Conservation (phyloP, 2,797 vertebrate genomes). For the Pterois miles region DNA sequence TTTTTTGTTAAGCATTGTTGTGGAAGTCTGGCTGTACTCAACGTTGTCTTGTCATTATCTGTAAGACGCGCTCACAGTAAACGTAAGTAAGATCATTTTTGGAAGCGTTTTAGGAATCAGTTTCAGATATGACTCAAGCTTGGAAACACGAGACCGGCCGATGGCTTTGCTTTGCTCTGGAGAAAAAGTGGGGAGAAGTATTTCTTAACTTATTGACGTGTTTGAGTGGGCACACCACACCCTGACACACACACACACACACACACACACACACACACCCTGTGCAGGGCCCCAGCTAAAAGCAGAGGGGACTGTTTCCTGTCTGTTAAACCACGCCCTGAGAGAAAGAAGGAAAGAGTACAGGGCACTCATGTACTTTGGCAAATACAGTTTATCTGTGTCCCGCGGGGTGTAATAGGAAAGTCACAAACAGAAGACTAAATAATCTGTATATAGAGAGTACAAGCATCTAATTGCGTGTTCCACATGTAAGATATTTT, state of each 20-base stretch:
- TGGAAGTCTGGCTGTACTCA: not conserved
- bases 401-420: not conserved
- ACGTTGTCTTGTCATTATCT: not conserved
- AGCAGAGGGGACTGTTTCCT: constrained; percentile 79
- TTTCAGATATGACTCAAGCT: constrained; percentile 38
- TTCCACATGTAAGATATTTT: not conserved
- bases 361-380: constrained; percentile 46
- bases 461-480: not conserved
- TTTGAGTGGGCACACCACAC: constrained; percentile 54
- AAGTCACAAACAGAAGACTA: not conserved
- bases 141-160: constrained; percentile 9
- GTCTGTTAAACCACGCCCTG: constrained; percentile 74
- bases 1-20: not conserved
- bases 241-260: constrained; percentile 23
- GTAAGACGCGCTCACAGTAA: not conserved
- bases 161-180: constrained; percentile 22
- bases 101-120: not conserved
- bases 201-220: constrained; percentile 59
- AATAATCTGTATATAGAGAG: not conserved
- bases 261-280: constrained; percentile 40
- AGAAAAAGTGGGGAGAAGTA: constrained; percentile 25
- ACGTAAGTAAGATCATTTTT: constrained; percentile 4
- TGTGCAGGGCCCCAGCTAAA: constrained; percentile 74
- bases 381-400: constrained; percentile 58
- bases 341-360: constrained; percentile 49